Evolutionary conservation across 2,113 vertebrate species (phyloP), one percentile per base, ranked within the genome.

Genomic region (Urocitellus parryii): DNA sequence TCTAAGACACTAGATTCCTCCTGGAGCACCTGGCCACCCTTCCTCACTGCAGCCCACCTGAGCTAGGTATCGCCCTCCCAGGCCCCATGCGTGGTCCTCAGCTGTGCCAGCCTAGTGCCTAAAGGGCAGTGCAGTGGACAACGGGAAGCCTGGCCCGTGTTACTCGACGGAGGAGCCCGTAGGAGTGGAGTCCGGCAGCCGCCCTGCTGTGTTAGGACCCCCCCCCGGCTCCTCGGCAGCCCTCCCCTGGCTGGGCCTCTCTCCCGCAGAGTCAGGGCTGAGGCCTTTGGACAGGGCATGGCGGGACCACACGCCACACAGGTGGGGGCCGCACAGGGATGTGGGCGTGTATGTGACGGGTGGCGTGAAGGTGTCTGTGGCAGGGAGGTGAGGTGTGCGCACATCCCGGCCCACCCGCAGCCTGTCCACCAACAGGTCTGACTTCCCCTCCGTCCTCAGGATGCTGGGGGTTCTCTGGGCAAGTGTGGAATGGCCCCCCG

Each of bases 1-100:
- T 18, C 56, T 14, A 7, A 1, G 1, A 0, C 53, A 0, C 53
- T 0, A 10, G 27, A 2, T 5, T 3, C 63, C 79, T 32, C 42
- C 22, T 3, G 4, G 34, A 3, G 7, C 2, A 16, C 63, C 3
- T 0, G n/a, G 13, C 12, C 0, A 0, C 58, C 45, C 32, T 17
- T 45, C n/a, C 18, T 18, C 12, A 0, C 51, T 14, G 39, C 8
- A 5, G 80, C 9, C 37, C 80, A 11, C 14, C 37, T 27, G 45
- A 29, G 45, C 74, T 29, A 2, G 29, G 20, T 0, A 4, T 8
- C 56, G 74, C 56, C n/a, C 56, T 20, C 4, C 29, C 24, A 10
- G 77, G 56, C 67, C 76, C 6, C n/a, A 0, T 1, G 51, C 10
- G 53, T 1, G 4, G 34, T 42, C 27, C 87, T 34, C 13, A 18